Percentiles rank a stretch among this genome's conserved stretches.
Evolutionary conservation across 2,113 vertebrate species (phyloP).

Genomic region (Carollia perspicillata): DNA sequence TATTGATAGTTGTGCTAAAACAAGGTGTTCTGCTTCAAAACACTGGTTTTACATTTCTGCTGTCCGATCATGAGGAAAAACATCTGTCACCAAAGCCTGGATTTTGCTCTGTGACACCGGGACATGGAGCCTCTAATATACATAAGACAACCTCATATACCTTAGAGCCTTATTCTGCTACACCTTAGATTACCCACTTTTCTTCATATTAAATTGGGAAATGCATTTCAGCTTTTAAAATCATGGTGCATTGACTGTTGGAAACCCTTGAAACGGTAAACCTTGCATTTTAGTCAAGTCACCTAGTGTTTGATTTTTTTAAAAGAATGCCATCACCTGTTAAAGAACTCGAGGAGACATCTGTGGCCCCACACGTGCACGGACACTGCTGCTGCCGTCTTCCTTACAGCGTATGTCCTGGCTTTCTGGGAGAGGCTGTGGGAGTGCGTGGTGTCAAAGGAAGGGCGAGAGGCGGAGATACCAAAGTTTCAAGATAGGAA

Average conservation of each 20-base stretch:
- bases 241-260: background rate
- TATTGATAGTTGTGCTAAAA: background rate
- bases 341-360: background rate
- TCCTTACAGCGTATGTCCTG: background rate
- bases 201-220: background rate
- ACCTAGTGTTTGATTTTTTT: background rate
- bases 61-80: background rate
- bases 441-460: background rate
- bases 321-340: background rate
- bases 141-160: background rate
- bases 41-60: background rate
- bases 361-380: background rate
- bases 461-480: background rate
- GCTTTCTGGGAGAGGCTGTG: background rate
- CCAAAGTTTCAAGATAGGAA: background rate
- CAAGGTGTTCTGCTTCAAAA: background rate
- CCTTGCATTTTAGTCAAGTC: background rate
- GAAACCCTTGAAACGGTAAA: background rate
- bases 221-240: background rate
- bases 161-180: background rate
- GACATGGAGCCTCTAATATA: background rate
- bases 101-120: background rate
- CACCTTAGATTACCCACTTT: background rate
- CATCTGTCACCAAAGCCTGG: background rate
- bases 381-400: too few relatives aligned